These are phyloP conservation scores for Turdus rufiventris DNA, from an alignment of 2,113 vertebrate genomes.

Conservation along the genomic window DNA sequence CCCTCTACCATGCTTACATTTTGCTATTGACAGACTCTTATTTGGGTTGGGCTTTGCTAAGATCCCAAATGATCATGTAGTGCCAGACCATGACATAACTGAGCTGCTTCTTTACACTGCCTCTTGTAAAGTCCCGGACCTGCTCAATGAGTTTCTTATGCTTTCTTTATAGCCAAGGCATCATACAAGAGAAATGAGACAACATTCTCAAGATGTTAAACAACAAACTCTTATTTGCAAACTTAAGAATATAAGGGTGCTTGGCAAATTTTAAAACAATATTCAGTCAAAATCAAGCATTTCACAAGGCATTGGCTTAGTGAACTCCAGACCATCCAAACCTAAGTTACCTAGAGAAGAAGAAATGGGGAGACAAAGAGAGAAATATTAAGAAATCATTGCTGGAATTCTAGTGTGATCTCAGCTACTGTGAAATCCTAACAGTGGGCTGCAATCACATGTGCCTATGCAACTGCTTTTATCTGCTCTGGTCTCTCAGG, in stretches of 20 bases:
- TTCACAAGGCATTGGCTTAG: background rate
- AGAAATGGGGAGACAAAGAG: background rate
- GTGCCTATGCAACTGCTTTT: background rate
- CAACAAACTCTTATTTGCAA: background rate
- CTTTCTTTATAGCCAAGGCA: background rate
- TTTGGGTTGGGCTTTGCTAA: background rate
- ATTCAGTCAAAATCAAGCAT: background rate
- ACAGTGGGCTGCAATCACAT: accelerated
- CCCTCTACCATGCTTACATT: background rate
- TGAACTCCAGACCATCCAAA: background rate
- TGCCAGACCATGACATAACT: background rate
- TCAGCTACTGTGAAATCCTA: background rate
- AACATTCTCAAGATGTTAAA: background rate
- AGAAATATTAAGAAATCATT: background rate
- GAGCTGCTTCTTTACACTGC: background rate
- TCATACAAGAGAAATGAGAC: background rate
- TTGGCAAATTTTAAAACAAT: background rate
- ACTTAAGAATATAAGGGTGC: background rate
- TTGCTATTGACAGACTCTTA: background rate
- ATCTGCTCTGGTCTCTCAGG: background rate
- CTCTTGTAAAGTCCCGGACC: accelerated
- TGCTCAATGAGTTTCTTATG: background rate
- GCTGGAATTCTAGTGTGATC: background rate
- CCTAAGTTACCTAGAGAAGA: background rate
- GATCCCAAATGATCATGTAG: background rate